Percentiles rank a stretch among this genome's conserved stretches.
These are phyloP conservation scores for Nyctalus aviator DNA, from an alignment of 2,797 vertebrate species.

Conservation along the genomic window DNA sequence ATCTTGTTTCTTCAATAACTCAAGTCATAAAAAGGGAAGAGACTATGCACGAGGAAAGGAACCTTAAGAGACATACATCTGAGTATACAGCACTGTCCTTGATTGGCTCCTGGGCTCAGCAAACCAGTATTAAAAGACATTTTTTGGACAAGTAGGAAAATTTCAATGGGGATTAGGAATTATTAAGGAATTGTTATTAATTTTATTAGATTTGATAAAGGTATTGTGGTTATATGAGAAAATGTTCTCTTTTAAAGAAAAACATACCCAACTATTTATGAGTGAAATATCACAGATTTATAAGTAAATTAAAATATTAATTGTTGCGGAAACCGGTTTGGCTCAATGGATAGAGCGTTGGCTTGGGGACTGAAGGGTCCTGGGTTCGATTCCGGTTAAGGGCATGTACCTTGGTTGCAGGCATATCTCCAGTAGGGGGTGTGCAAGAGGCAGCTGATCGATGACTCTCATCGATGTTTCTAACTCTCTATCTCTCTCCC, in stretches of 20 bases:
- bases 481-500: no score
- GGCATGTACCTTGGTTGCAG: no score
- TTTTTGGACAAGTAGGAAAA: constrained; percentile 2
- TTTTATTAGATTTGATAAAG: neutral
- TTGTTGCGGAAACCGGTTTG: neutral
- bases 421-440: no score
- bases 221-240: neutral
- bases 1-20: neutral
- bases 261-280: constrained; percentile 30
- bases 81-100: neutral
- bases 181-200: constrained; percentile 17
- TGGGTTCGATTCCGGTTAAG: no score
- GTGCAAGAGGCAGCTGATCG: no score
- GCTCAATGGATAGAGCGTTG: no score
- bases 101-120: neutral
- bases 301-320: neutral
- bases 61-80: neutral
- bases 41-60: neutral
- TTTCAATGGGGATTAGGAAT: neutral
- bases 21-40: neutral
- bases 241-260: constrained; percentile 24
- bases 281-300: constrained; percentile 15
- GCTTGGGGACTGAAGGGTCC: no score
- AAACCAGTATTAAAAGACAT: neutral
- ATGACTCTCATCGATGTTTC: no score